These are phyloP conservation scores for Cydia strobilella DNA, from an alignment of 1,140 invertebrate genomes.

Conservation along the genomic window DNA sequence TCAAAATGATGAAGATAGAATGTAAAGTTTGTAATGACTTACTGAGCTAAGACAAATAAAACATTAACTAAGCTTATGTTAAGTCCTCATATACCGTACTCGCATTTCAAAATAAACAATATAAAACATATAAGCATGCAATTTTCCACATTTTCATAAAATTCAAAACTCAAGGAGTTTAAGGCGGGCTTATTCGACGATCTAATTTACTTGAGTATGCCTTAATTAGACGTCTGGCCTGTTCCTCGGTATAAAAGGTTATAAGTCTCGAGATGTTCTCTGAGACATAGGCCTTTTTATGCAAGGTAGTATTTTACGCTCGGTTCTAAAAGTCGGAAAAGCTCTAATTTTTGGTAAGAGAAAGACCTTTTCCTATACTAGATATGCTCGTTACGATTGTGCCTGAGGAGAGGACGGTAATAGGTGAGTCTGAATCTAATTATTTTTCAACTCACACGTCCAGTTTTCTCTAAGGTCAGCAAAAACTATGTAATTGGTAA, in stretches of 20 bases:
- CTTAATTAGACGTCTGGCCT: conserved; percentile 27
- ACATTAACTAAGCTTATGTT: neutral
- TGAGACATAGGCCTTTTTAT: neutral
- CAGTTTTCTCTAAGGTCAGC: neutral
- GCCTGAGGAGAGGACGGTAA: conserved; percentile 15
- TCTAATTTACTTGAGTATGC: conserved; percentile 27
- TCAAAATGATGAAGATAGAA: too few species aligned
- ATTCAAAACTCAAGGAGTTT: conserved; percentile 15
- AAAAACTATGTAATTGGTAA: neutral
- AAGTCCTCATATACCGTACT: neutral
- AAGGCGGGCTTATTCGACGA: conserved; percentile 26
- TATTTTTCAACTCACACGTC: conserved; percentile 5
- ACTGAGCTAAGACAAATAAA: neutral
- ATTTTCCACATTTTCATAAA: conserved; percentile 14
- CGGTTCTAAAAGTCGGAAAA: neutral
- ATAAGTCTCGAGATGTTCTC: neutral
- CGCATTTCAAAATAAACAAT: neutral
- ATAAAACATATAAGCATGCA: conserved; percentile 14
- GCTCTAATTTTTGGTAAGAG: neutral
- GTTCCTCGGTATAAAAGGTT: neutral
- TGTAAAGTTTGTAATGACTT: too few species aligned
- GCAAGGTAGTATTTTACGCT: neutral
- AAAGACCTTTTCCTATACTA: neutral
- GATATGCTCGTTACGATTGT: neutral
- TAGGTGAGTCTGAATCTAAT: conserved; percentile 28